phyloP scores from a whole-genome alignment of 2,113 vertebrate species.

The Boulengeromyrus knoepffleri region DNA sequence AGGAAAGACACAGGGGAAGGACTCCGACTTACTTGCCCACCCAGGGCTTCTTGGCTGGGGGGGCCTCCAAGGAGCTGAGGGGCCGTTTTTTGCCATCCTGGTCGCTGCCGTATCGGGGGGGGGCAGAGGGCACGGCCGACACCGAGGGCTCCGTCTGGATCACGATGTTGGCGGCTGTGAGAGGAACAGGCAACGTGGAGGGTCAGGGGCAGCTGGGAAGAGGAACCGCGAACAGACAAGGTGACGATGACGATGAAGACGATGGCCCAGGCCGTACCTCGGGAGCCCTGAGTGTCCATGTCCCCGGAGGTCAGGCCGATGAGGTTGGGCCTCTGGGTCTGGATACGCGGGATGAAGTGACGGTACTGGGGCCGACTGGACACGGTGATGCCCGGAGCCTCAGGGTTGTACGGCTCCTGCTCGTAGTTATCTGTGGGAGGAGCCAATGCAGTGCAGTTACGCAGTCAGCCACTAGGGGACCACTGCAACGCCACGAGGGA shows the following conservation, averaged over 20 bases:
- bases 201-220: background rate
- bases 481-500: background rate
- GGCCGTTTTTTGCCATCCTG: slow-evolving; percentile 83
- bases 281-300: slow-evolving; percentile 65
- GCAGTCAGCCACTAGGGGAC: background rate
- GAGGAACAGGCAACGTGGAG: slow-evolving; percentile 5
- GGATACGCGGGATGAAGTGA: slow-evolving; percentile 90
- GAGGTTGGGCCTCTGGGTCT: slow-evolving; percentile 89
- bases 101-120: slow-evolving; percentile 76
- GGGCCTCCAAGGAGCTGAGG: slow-evolving; percentile 67
- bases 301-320: slow-evolving; percentile 93
- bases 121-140: slow-evolving; percentile 63
- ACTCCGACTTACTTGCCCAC: slow-evolving; percentile 80
- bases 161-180: slow-evolving; percentile 88
- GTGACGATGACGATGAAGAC: background rate
- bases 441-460: background rate
- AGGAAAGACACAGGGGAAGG: background rate
- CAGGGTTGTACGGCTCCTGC: slow-evolving; percentile 97
- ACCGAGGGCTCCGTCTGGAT: slow-evolving; percentile 85
- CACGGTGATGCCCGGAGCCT: slow-evolving; percentile 89
- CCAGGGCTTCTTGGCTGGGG: slow-evolving; percentile 84
- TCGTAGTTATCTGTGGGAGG: slow-evolving; percentile 82
- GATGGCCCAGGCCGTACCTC: slow-evolving; percentile 62
- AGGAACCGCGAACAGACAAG: background rate
- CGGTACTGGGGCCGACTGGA: slow-evolving; percentile 82